Evolutionary conservation across 2,113 vertebrate genomes (phyloP).

Genomic region (Mus spicilegus): DNA sequence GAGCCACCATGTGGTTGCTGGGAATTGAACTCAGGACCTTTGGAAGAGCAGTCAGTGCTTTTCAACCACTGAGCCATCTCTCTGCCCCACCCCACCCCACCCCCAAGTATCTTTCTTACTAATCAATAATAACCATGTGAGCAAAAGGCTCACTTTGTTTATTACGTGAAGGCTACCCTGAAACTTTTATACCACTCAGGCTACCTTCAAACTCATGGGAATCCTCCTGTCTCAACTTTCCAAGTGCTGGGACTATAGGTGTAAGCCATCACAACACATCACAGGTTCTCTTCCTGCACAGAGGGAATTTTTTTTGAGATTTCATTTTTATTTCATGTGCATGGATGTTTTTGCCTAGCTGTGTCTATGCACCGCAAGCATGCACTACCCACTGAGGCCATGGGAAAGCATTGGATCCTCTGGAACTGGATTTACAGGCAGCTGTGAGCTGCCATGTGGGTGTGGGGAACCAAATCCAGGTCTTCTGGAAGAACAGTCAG

Average conservation of each 20-base stretch:
- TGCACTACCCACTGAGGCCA: background rate
- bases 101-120: background rate
- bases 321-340: background rate
- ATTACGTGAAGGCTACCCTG: background rate
- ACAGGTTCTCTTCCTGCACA: background rate
- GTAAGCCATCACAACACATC: background rate
- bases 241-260: background rate
- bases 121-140: conserved; percentile 35
- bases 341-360: background rate
- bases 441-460: background rate
- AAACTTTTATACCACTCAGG: background rate
- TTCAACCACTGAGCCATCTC: too few species aligned
- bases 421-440: background rate
- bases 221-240: background rate
- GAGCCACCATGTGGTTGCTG: too few species aligned
- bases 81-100: rapidly evolving
- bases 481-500: background rate
- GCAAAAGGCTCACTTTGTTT: conserved; percentile 21
- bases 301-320: background rate
- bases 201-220: background rate
- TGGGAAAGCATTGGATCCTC: background rate
- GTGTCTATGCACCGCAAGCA: background rate
- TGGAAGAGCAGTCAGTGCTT: too few species aligned
- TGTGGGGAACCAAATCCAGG: background rate
- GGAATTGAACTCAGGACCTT: too few species aligned